Evolutionary conservation across 2,797 vertebrate genomes (phyloP), one percentile per base, ranked within the genome.

Genomic region (Gobionotothen gibberifrons): DNA sequence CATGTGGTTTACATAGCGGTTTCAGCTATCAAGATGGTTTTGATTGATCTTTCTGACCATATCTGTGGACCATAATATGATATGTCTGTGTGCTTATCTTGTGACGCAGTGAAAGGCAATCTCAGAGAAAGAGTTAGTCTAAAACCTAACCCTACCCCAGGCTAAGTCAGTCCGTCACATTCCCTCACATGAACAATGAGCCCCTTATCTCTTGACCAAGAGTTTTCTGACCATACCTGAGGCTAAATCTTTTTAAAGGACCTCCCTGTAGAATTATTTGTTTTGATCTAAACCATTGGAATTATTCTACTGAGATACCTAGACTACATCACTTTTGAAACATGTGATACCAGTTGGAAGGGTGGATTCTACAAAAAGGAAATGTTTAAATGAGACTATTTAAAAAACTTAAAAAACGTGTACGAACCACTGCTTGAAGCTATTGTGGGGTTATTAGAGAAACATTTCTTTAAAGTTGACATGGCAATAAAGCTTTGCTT

Each of bases 401-500:
- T 29, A 56, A 74, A 59, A 53, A 1, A 0, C 26, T 52, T 5
- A 9, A 1, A 1, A 36, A 7, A 9, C 8, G 7, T 68, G 55
- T 47, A 39, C 14, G 48, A 62, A 70, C 13, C n/a, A 40, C n/a
- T 47, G 48, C 57, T 9, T 1, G 2, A 59, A 62, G 47, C 43
- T 55, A 15, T 2, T 11, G 17, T 43, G 42, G 44, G 49, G 69
- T 42, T 76, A 74, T 77, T 65, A 78, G 78, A 58, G 26, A 79
- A 72, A 80, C 48, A 21, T 72, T 51, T 76, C 60, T 76, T 76
- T 70, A 85, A 79, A 85, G 85, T 65, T 59, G 76, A 89, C 72
- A 55, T 52, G 66, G 78, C 84, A 72, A 51, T 39, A 48, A 81
- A 83, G 76, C 71, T 85, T 76, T 87, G 88, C 85, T 90, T 90